Percentiles rank a stretch among this genome's conserved stretches.
Evolutionary conservation across 35 echinoderm and acorn worm genomes (phyloP).

Genomic region (Heliocidaris tuberculata): DNA sequence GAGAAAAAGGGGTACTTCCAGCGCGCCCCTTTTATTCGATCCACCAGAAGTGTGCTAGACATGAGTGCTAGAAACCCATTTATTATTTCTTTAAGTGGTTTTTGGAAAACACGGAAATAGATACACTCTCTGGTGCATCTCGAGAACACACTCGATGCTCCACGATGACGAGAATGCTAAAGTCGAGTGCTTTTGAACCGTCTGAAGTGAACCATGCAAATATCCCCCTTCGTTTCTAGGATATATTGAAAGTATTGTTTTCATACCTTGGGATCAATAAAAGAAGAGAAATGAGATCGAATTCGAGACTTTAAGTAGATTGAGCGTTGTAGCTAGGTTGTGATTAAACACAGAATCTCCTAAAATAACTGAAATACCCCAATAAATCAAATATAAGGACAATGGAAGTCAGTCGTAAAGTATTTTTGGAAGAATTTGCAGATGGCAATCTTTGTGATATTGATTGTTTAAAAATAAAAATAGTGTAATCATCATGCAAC

Average conservation of each 20-base stretch:
- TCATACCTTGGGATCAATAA: not conserved
- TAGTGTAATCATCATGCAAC: too few species aligned
- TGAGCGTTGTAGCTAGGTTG: not conserved
- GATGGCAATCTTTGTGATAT: too few species aligned
- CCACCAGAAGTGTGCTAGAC: not conserved
- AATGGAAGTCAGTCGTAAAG: not conserved
- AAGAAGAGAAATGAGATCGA: not conserved
- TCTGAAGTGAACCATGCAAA: not conserved
- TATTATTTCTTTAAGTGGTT: not conserved
- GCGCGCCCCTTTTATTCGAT: not conserved
- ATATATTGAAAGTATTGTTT: not conserved
- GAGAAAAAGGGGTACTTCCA: not conserved
- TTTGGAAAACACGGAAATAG: conserved; percentile 10
- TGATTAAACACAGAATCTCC: not conserved
- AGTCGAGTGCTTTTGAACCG: not conserved
- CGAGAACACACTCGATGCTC: not conserved
- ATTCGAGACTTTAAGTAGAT: not conserved
- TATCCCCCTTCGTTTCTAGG: not conserved
- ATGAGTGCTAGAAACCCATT: not conserved
- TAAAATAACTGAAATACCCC: not conserved
- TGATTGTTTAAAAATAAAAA: too few species aligned
- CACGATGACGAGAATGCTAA: not conserved
- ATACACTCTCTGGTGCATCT: not conserved
- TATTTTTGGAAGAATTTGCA: too few species aligned
- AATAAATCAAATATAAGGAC: not conserved